Conservation (phyloP, 1,140 invertebrate species). For the Parapsyche elsis region DNA sequence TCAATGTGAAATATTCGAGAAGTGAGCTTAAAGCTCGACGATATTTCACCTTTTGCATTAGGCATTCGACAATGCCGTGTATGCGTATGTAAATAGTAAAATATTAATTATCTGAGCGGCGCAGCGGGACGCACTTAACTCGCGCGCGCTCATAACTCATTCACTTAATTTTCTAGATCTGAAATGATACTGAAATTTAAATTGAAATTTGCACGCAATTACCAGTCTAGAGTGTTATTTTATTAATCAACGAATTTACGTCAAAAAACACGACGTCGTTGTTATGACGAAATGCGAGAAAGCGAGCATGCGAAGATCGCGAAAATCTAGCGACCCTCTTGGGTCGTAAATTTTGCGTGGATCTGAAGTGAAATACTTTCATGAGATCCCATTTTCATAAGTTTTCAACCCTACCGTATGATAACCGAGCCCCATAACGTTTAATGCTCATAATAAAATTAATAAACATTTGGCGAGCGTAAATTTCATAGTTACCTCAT, state of each 20-base stretch:
- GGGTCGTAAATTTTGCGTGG: neutral
- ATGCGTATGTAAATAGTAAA: slow-evolving; percentile 4
- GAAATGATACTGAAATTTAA: slow-evolving; percentile 23
- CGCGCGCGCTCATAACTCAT: slow-evolving; percentile 18
- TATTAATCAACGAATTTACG: too few species aligned
- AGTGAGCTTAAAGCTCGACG: neutral
- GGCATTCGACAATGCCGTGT: too few species aligned
- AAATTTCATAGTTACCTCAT: too few species aligned
- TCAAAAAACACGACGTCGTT: too few species aligned
- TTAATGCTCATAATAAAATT: slow-evolving; percentile 40
- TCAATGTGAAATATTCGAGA: neutral
- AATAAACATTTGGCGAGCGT: slow-evolving; percentile 22
- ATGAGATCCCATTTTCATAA: slow-evolving; percentile 34
- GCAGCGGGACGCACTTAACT: slow-evolving; percentile 36
- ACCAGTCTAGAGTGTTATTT: neutral
- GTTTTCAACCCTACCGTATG: slow-evolving; percentile 16
- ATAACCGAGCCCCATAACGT: slow-evolving; percentile 33
- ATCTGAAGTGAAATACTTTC: slow-evolving; percentile 33
- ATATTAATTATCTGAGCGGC: slow-evolving; percentile 38
- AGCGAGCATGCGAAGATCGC: neutral
- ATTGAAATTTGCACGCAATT: slow-evolving; percentile 35
- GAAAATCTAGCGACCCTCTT: slow-evolving; percentile 8
- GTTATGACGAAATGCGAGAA: neutral
- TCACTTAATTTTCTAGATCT: slow-evolving; percentile 28
- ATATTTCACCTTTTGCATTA: too few species aligned